Evolutionary conservation across 53 echinoderm and acorn worm species (phyloP).

Genomic region (Arbacia lixula): DNA sequence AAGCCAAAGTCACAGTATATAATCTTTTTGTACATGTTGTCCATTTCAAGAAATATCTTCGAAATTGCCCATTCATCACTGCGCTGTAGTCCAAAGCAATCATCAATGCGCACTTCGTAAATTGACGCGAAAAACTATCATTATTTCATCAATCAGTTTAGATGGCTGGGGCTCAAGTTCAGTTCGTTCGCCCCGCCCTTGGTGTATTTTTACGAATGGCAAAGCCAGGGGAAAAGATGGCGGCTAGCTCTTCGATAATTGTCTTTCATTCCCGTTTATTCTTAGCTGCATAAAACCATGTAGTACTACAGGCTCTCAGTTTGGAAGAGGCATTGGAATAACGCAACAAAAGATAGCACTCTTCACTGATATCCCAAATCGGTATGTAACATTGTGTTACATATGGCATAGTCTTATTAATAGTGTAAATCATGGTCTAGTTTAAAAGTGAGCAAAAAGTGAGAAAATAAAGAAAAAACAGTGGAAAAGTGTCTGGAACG

Average conservation of each 20-base stretch:
- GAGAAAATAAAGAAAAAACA: slow-evolving; percentile 44
- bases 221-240: slow-evolving; percentile 60
- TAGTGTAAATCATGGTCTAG: background rate
- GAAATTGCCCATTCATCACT: background rate
- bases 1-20: background rate
- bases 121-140: slow-evolving; percentile 12
- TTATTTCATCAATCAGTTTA: slow-evolving; percentile 5
- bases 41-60: slow-evolving; percentile 9
- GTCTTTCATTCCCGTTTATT: slow-evolving; percentile 64
- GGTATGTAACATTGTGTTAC: background rate
- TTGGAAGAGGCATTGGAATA: slow-evolving; percentile 35
- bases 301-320: slow-evolving; percentile 48
- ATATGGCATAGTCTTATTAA: slow-evolving; percentile 23
- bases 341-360: slow-evolving; percentile 34
- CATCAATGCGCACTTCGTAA: slow-evolving; percentile 30
- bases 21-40: slow-evolving; percentile 13
- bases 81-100: slow-evolving; percentile 12
- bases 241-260: slow-evolving; percentile 51
- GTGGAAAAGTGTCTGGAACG: slow-evolving; percentile 58
- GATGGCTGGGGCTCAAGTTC: slow-evolving; percentile 43
- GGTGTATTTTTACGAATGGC: slow-evolving; percentile 40
- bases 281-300: slow-evolving; percentile 55
- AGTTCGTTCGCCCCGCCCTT: slow-evolving; percentile 54
- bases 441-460: slow-evolving; percentile 55
- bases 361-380: slow-evolving; percentile 17